Percentiles rank a stretch among this genome's conserved stretches.
Evolutionary conservation across 64 coral and sea anemone species (phyloP).

Genomic region (Acropora tenuis): DNA sequence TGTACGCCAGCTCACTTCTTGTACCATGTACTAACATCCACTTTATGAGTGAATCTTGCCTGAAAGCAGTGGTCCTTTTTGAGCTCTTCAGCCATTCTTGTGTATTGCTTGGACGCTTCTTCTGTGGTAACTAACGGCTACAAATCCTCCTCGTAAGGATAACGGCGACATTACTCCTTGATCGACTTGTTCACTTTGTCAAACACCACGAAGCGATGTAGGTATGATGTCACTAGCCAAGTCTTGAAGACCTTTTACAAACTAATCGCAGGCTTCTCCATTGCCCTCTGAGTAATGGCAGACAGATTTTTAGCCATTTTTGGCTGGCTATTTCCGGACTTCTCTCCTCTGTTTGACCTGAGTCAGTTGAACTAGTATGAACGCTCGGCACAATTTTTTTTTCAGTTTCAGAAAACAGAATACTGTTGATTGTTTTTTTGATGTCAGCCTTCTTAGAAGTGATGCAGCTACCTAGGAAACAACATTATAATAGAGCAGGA

Average conservation of each 20-base stretch:
- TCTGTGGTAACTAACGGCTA: background rate
- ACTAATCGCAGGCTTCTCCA: background rate
- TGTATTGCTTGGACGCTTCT: background rate
- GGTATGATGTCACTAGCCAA: too few species aligned
- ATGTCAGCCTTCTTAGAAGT: too few species aligned
- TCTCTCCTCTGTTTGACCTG: background rate
- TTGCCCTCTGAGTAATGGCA: background rate
- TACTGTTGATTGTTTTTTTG: too few species aligned
- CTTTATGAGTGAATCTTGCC: background rate
- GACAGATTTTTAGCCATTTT: background rate
- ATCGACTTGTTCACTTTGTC: too few species aligned
- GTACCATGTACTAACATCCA: background rate
- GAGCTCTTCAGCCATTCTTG: background rate
- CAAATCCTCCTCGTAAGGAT: background rate
- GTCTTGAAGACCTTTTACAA: background rate
- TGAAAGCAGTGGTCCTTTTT: background rate
- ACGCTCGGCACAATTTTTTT: too few species aligned
- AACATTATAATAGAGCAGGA: too few species aligned
- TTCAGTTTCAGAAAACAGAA: too few species aligned
- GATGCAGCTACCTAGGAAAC: too few species aligned
- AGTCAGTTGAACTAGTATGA: too few species aligned
- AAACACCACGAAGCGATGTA: too few species aligned
- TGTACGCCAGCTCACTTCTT: background rate
- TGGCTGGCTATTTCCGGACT: background rate
- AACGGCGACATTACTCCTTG: background rate